phyloP scores from a whole-genome alignment of 2,888 invertebrate species.

The Loripinus fragilis region DNA sequence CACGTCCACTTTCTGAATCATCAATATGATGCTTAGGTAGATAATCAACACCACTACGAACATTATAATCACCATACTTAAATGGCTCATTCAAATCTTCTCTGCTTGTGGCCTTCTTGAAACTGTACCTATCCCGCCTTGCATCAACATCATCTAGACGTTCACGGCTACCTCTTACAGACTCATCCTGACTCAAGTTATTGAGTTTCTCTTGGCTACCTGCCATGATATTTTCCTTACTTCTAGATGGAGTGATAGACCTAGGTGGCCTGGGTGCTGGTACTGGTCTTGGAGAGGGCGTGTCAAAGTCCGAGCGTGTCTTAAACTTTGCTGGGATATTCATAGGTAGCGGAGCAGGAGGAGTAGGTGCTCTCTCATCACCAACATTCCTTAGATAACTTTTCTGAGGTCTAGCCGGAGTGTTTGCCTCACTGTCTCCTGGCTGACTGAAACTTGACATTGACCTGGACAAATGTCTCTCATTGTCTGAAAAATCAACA shows the following conservation, averaged over 20 bases:
- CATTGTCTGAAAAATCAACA: conserved; percentile 55
- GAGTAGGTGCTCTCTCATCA: conserved; percentile 42
- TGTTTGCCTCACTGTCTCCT: conserved; percentile 28
- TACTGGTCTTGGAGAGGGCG: conserved; percentile 46
- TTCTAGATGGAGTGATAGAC: conserved; percentile 22
- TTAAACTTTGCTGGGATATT: conserved; percentile 53
- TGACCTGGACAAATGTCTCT: conserved; percentile 58
- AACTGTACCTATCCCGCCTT: conserved; percentile 8
- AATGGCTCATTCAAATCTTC: conserved; percentile 47
- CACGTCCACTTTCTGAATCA: conserved; percentile 39
- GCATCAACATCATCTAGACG: conserved; percentile 55
- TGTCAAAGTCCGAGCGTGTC: conserved; percentile 35
- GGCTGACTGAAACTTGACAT: conserved; percentile 72
- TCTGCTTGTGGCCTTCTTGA: conserved; percentile 42
- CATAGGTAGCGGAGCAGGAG: conserved; percentile 61
- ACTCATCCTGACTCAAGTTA: conserved; percentile 57
- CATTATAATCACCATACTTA: conserved; percentile 20
- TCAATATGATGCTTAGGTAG: conserved; percentile 34
- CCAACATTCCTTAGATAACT: conserved; percentile 21
- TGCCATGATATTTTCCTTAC: neutral
- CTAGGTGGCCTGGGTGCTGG: conserved; percentile 64
- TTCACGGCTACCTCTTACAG: conserved; percentile 57
- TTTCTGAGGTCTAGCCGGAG: conserved; percentile 16
- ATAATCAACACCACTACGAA: conserved; percentile 38
- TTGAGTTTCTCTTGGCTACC: conserved; percentile 57